Conservation (phyloP, 2,888 invertebrate species). For the Nymphalis c-album region DNA sequence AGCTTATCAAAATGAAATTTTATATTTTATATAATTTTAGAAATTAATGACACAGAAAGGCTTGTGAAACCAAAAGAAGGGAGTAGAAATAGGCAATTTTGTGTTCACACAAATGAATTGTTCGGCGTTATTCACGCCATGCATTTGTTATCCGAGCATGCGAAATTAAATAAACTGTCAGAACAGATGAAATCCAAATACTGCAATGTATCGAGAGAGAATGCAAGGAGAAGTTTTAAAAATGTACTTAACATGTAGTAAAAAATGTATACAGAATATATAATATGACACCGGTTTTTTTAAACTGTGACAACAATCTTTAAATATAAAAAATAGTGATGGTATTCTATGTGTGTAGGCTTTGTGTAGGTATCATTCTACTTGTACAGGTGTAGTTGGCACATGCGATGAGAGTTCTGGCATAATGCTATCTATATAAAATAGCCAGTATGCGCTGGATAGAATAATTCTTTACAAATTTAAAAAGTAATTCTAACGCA, state of each 20-base stretch:
- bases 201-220: slow-evolving; percentile 68
- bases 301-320: too few species aligned
- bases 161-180: slow-evolving; percentile 57
- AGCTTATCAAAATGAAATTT: slow-evolving; percentile 50
- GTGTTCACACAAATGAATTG: slow-evolving; percentile 58
- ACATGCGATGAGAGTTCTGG: too few species aligned
- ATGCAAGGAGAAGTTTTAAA: slow-evolving; percentile 68
- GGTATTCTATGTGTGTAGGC: too few species aligned
- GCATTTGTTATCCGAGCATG: slow-evolving; percentile 64
- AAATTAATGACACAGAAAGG: slow-evolving; percentile 52
- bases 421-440: too few species aligned
- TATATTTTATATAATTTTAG: slow-evolving; percentile 60
- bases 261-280: slow-evolving; percentile 47
- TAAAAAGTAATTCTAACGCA: too few species aligned
- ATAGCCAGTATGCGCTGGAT: too few species aligned
- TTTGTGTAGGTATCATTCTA: too few species aligned
- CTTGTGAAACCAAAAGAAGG: slow-evolving; percentile 58
- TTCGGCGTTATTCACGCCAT: slow-evolving; percentile 67
- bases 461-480: too few species aligned
- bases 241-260: slow-evolving; percentile 62
- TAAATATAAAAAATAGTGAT: too few species aligned
- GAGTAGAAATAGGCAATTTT: slow-evolving; percentile 54
- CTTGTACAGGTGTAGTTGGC: too few species aligned
- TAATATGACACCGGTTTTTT: too few species aligned
- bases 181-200: slow-evolving; percentile 61